Base-by-base conservation (phyloP, 2,888 invertebrate genomes). In the Campoplex capitator region DNA sequence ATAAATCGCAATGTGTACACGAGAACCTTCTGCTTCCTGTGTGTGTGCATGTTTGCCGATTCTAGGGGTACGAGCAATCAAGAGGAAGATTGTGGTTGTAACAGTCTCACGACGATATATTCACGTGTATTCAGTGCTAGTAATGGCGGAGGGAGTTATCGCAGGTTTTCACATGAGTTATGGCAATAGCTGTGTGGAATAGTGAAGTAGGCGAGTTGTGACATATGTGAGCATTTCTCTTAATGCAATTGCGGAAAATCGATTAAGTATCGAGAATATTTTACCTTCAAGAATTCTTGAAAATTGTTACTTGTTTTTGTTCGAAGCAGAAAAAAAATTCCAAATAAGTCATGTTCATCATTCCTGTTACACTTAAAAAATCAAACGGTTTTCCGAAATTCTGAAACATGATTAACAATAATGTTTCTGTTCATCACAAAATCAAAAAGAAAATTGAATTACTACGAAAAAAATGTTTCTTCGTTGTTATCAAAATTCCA, bases 1-100 rank as follows among this genome's bases (percentile, higher is more conserved):
- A 94, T 93, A 79, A 83, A 77, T 84, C 74, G 75, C 77, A 68
- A 84, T 77, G 67, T 77, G 77, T 67, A 51, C 51, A 23, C 51
- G 67, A 51, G 51, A 51, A 51, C 51, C 56, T 74, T 74, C 73
- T 56, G 56, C 56, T 38, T 38, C n/a, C 51, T 68, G 56, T 54
- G 28, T 68, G 54, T 54, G 54, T 35, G 70, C 70, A 77, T 76
- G 82, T 70, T 67, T 83, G 79, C 81, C 23, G 38, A 42, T 73
- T 35, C 56, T 78, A 73, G 28, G 42, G 74, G 80, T 56, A 77
- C 70, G 62, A 77, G 71, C 81, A 83, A 83, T 83, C 77, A 58
- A 65, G 38, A 62, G 71, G 71, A 54, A 73, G 38, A 65, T 51
- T 73, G 62, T 77, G 65, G 23, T 65, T 78, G 58, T 83, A 51